Conservation (phyloP, 2,113 vertebrate genomes). For the Hemibagrus wyckioides region DNA sequence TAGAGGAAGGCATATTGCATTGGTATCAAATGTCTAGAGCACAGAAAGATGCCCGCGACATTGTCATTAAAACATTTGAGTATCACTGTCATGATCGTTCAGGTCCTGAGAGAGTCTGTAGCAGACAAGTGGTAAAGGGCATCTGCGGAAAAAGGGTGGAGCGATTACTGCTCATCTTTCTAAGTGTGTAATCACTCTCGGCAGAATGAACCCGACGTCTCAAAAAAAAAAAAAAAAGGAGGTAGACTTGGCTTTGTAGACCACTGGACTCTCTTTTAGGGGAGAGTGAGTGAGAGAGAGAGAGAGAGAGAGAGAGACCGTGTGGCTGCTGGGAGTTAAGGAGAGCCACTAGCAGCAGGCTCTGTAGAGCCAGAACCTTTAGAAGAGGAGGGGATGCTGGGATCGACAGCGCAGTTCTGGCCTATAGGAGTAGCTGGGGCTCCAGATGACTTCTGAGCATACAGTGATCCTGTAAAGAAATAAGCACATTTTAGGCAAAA, state of each 20-base stretch:
- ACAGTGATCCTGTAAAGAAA: constrained; percentile 69
- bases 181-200: constrained; percentile 13
- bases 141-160: constrained; percentile 28
- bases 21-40: constrained; percentile 25
- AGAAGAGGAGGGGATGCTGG: constrained; percentile 68
- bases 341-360: constrained; percentile 54
- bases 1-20: constrained; percentile 38
- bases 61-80: constrained; percentile 50
- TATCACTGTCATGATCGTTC: constrained; percentile 44
- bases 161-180: constrained; percentile 20
- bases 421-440: constrained; percentile 62
- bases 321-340: constrained; percentile 43
- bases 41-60: constrained; percentile 28
- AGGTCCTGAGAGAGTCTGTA: constrained; percentile 49
- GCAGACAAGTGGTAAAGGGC: constrained; percentile 42
- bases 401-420: constrained; percentile 62
- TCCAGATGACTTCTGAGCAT: constrained; percentile 70
- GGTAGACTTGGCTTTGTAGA: constrained; percentile 41
- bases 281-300: not conserved
- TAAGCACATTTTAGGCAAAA: not conserved
- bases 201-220: constrained; percentile 31
- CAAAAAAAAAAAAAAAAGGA: too few species aligned
- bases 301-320: constrained; percentile 12
- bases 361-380: constrained; percentile 69
- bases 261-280: constrained; percentile 22